Evolutionary conservation across 2,888 invertebrate species (phyloP).

Genomic region (Artemia sp.): DNA sequence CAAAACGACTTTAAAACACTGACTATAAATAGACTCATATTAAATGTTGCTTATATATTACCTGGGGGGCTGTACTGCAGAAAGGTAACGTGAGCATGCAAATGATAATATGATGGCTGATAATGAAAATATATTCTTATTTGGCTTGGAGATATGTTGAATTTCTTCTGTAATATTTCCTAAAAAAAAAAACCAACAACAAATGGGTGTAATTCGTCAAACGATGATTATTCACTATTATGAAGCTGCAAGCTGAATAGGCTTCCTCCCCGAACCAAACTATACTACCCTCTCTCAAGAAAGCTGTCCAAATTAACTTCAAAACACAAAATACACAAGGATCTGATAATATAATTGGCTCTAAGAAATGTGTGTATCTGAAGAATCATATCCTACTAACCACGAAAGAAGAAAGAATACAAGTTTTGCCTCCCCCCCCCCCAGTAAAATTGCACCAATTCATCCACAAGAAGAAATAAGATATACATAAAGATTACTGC

Average conservation of each 20-base stretch:
- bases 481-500: too few species aligned
- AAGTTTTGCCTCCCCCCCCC: not conserved
- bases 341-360: too few species aligned
- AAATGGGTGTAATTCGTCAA: not conserved
- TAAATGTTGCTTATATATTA: constrained; percentile 26
- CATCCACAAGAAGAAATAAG: constrained; percentile 1
- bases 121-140: constrained; percentile 79
- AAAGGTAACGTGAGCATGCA: constrained; percentile 82
- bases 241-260: too few species aligned
- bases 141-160: constrained; percentile 48
- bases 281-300: too few species aligned
- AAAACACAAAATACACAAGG: too few species aligned
- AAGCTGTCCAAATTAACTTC: too few species aligned
- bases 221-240: too few species aligned
- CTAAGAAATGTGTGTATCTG: too few species aligned
- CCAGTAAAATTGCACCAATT: constrained; percentile 2
- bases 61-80: constrained; percentile 59
- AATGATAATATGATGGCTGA: constrained; percentile 89
- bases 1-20: too few species aligned
- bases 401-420: not conserved
- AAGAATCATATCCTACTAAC: too few species aligned
- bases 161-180: constrained; percentile 58
- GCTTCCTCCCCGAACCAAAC: too few species aligned
- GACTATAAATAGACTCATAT: too few species aligned
- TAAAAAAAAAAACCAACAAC: constrained; percentile 33